Conservation (phyloP, 2,113 vertebrate species). For the Periophthalmus modestus region DNA sequence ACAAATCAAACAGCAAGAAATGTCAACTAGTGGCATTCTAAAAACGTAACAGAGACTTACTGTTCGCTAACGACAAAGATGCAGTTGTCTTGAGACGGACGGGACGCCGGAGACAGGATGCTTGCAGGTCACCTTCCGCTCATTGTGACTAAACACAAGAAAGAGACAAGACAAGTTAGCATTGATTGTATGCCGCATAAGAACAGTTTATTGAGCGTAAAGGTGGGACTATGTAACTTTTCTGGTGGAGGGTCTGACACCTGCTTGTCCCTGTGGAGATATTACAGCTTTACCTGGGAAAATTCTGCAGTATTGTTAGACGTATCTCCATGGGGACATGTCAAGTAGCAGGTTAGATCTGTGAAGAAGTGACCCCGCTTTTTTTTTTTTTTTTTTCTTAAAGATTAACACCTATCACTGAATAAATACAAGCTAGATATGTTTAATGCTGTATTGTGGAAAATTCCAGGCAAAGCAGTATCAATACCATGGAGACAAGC, state of each 20-base stretch:
- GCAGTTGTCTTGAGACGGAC: conserved; percentile 97
- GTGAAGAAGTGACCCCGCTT: too few relatives aligned
- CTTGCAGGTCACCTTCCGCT: conserved; percentile 97
- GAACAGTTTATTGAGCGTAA: neutral
- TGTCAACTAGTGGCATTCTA: conserved; percentile 48
- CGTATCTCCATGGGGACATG: too few relatives aligned
- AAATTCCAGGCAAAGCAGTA: too few relatives aligned
- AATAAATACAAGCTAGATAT: too few relatives aligned
- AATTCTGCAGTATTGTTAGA: too few relatives aligned
- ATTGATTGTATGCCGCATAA: neutral
- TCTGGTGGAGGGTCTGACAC: too few relatives aligned
- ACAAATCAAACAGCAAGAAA: conserved; percentile 42
- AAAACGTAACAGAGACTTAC: conserved; percentile 82
- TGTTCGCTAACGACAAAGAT: conserved; percentile 98
- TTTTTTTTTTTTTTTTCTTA: too few relatives aligned
- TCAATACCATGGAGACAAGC: too few relatives aligned
- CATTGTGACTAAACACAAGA: conserved; percentile 87
- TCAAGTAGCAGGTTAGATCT: too few relatives aligned
- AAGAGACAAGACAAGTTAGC: neutral
- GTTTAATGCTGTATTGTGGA: too few relatives aligned
- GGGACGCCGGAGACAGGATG: conserved; percentile 91
- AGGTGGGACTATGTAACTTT: neutral
- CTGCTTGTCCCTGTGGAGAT: neutral
- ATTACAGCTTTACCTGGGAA: too few relatives aligned
- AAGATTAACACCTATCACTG: too few relatives aligned